Conservation (phyloP, 2,888 invertebrate species). For the Trilocha varians region DNA sequence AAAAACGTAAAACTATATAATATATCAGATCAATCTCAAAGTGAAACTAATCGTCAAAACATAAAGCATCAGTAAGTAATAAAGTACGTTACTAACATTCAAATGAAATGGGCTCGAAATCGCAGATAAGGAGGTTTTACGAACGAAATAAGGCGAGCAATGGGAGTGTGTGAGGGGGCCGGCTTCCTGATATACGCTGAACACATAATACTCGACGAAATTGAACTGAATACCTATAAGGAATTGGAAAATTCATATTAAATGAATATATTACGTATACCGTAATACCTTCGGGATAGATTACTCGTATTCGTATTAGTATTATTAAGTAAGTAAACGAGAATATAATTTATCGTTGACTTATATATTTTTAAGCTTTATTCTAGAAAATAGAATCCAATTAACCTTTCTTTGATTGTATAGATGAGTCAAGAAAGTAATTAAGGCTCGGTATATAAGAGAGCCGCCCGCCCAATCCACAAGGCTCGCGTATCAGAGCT, state of each 20-base stretch:
- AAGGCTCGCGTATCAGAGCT: slow-evolving; percentile 20
- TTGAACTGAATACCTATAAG: neutral
- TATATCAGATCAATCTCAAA: neutral
- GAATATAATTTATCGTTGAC: neutral
- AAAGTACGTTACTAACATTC: slow-evolving; percentile 30
- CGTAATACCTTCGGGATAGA: neutral
- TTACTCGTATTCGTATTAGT: neutral
- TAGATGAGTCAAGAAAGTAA: neutral
- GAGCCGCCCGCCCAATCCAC: slow-evolving; percentile 14
- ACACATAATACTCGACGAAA: neutral
- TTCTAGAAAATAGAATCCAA: neutral
- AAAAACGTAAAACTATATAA: neutral
- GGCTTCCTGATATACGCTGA: slow-evolving; percentile 14
- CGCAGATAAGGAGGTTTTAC: slow-evolving; percentile 60
- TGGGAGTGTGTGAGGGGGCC: slow-evolving; percentile 16
- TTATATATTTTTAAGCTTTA: too few species aligned
- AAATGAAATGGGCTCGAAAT: slow-evolving; percentile 68
- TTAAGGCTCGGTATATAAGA: neutral
- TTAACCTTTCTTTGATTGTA: neutral
- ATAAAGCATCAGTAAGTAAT: slow-evolving; percentile 3
- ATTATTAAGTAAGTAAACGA: neutral
- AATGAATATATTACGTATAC: neutral
- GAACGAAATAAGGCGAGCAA: slow-evolving; percentile 41
- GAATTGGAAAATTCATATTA: neutral
- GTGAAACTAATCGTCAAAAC: slow-evolving; percentile 2